These are phyloP conservation scores for Pseudolycoriella hygida DNA, from an alignment of 2,888 invertebrate species.

Conservation along the genomic window DNA sequence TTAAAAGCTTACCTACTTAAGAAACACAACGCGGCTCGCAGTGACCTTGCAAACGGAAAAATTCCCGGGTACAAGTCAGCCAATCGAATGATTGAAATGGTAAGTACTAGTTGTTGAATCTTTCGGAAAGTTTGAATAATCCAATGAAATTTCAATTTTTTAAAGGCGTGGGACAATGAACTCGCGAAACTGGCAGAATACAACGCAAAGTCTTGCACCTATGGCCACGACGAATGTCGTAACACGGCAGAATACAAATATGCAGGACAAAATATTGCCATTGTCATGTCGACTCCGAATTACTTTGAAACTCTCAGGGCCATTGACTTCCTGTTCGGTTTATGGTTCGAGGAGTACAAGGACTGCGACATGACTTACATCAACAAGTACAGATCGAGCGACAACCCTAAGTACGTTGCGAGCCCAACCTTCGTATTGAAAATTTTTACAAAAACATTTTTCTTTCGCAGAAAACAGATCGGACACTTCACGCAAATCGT, in stretches of 20 bases:
- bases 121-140: no score
- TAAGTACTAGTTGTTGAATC: conserved; percentile 10
- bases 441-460: no score
- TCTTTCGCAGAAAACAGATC: no score
- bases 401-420: no score
- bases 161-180: conserved; percentile 27
- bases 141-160: no score
- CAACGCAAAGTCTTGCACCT: conserved; percentile 22
- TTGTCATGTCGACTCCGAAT: conserved; percentile 15
- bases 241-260: conserved; percentile 19
- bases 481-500: no score
- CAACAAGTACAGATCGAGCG: no score
- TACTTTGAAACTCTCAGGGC: conserved; percentile 20
- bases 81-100: conserved; percentile 20
- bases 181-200: conserved; percentile 22
- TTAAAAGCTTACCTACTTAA: conserved; percentile 18
- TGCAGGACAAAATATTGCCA: conserved; percentile 25
- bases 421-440: no score
- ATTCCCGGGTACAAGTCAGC: conserved; percentile 19
- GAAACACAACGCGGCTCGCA: conserved; percentile 23
- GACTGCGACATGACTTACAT: conserved; percentile 22
- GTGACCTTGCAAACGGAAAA: conserved; percentile 20
- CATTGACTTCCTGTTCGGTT: conserved; percentile 19
- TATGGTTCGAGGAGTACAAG: no score
- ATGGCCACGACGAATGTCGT: conserved; percentile 25